A percentile compares a stretch with the other conserved stretches of the same genome.
Evolutionary conservation across 2,888 invertebrate genomes (phyloP).

Genomic region (Phrixothrix hirtus): DNA sequence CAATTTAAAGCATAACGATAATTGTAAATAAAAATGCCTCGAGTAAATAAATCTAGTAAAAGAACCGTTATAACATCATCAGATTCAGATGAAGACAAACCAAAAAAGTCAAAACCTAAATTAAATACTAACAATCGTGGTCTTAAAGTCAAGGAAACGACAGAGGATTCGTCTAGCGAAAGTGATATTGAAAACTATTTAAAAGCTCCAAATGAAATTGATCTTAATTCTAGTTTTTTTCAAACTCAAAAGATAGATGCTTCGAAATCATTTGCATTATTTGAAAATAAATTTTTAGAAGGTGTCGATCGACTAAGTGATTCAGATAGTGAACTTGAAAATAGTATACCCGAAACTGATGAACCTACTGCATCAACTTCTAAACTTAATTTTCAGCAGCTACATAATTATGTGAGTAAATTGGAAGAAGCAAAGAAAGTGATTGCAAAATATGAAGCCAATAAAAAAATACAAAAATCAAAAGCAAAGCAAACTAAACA

Average conservation of each 20-base stretch:
- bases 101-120: neutral
- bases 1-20: too few species aligned
- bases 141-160: neutral
- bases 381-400: constrained; percentile 58
- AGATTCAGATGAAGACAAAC: neutral
- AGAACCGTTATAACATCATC: neutral
- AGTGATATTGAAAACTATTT: constrained; percentile 61
- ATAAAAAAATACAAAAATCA: constrained; percentile 36
- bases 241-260: constrained; percentile 35
- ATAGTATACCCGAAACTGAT: neutral
- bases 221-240: constrained; percentile 62
- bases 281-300: constrained; percentile 49
- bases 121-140: neutral
- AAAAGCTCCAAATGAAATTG: constrained; percentile 59
- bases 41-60: neutral
- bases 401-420: constrained; percentile 63
- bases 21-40: neutral
- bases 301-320: constrained; percentile 48
- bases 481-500: constrained; percentile 27
- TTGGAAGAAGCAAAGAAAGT: constrained; percentile 65
- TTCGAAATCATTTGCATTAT: constrained; percentile 40
- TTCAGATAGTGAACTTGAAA: constrained; percentile 36
- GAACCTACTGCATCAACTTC: constrained; percentile 5
- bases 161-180: constrained; percentile 48
- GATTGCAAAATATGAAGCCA: constrained; percentile 58